These are phyloP conservation scores for Platycnemis pennipes DNA, from an alignment of 2,888 invertebrate genomes.

Conservation along the genomic window DNA sequence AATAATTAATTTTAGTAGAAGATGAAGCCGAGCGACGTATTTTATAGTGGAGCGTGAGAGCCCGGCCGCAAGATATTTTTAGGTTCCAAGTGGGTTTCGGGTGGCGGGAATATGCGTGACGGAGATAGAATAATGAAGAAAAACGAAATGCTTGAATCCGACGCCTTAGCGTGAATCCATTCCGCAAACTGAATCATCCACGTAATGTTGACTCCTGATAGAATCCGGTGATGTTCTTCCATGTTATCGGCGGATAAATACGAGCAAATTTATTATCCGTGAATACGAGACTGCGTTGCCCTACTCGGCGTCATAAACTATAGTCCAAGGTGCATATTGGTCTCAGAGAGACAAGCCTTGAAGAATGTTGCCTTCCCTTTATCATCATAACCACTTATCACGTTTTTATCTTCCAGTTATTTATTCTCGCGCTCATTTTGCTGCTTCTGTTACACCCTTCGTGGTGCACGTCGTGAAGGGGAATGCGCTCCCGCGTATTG, in stretches of 20 bases:
- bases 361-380: too few species aligned
- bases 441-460: neutral
- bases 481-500: neutral
- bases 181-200: neutral
- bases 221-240: too few species aligned
- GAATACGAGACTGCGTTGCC: too few species aligned
- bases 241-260: too few species aligned
- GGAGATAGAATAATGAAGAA: neutral
- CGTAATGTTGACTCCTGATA: too few species aligned
- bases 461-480: neutral
- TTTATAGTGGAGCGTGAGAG: neutral
- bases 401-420: too few species aligned
- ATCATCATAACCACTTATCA: neutral
- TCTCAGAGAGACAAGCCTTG: too few species aligned
- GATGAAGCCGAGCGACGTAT: neutral
- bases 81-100: neutral
- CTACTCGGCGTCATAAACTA: too few species aligned
- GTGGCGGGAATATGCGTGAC: neutral
- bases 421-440: neutral
- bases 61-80: neutral
- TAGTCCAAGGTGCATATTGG: too few species aligned
- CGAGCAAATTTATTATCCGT: too few species aligned
- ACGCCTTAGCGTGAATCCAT: neutral
- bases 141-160: neutral
- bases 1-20: too few species aligned